Evolutionary conservation across 2,888 invertebrate genomes (phyloP).

Genomic region (Tiliacea aurago): DNA sequence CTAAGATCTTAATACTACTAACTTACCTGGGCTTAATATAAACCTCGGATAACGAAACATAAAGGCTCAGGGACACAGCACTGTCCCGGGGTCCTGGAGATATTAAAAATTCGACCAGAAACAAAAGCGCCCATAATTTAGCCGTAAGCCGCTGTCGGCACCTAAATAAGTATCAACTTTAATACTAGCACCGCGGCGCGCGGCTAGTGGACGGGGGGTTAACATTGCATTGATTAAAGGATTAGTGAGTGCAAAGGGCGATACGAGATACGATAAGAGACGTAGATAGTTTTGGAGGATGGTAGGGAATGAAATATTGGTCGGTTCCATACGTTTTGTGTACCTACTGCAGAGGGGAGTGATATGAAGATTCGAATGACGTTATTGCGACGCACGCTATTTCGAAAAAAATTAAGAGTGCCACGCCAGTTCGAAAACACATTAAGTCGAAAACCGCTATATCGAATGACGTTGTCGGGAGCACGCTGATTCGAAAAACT

Average conservation of each 20-base stretch:
- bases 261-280: neutral
- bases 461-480: too few relatives aligned
- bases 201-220: constrained; percentile 44
- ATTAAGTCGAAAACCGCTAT: too few relatives aligned
- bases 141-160: constrained; percentile 61
- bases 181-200: constrained; percentile 34
- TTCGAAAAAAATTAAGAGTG: too few relatives aligned
- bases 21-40: constrained; percentile 61
- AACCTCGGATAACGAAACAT: constrained; percentile 57
- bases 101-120: constrained; percentile 73
- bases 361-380: too few relatives aligned
- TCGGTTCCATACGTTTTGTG: too few relatives aligned
- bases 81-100: constrained; percentile 57
- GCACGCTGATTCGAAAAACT: too few relatives aligned
- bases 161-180: constrained; percentile 65
- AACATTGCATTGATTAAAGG: constrained; percentile 60
- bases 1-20: constrained; percentile 63
- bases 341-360: too few relatives aligned
- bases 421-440: too few relatives aligned
- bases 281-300: neutral
- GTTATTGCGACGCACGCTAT: too few relatives aligned
- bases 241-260: constrained; percentile 44
- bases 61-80: constrained; percentile 65
- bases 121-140: constrained; percentile 71
- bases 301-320: neutral